Percentiles rank a stretch among this genome's conserved stretches.
Evolutionary conservation across 2,888 invertebrate species (phyloP).

Genomic region (Siphlonurus alternatus): DNA sequence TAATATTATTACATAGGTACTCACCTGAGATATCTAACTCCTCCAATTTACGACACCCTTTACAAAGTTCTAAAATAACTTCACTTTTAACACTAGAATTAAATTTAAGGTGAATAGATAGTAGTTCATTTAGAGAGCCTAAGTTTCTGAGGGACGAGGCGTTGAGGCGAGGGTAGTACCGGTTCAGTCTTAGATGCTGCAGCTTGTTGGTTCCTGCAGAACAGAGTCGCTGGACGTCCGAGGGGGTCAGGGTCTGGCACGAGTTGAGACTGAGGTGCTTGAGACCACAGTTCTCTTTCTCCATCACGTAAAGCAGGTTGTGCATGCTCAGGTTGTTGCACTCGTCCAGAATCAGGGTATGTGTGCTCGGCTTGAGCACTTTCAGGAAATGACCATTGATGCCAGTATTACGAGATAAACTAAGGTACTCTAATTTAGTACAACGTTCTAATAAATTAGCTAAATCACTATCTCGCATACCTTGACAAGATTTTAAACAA

Average conservation of each 20-base stretch:
- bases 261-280: slow-evolving; percentile 17
- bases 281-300: slow-evolving; percentile 16
- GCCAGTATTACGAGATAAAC: slow-evolving; percentile 15
- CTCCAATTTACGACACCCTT: slow-evolving; percentile 28
- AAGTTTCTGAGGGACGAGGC: slow-evolving; percentile 23
- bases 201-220: slow-evolving; percentile 16
- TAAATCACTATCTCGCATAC: slow-evolving; percentile 22
- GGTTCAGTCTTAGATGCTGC: slow-evolving; percentile 18
- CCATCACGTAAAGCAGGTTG: slow-evolving; percentile 15
- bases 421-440: slow-evolving; percentile 19
- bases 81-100: slow-evolving; percentile 34
- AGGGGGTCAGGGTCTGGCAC: slow-evolving; percentile 17
- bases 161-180: slow-evolving; percentile 23
- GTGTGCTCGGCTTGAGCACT: slow-evolving; percentile 19
- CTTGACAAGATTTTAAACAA: slow-evolving; percentile 31
- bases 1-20: too few species aligned
- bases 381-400: slow-evolving; percentile 21
- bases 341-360: slow-evolving; percentile 19
- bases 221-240: slow-evolving; percentile 18
- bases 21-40: slow-evolving; percentile 2
- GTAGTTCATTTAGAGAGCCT: slow-evolving; percentile 28
- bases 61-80: slow-evolving; percentile 32
- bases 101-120: slow-evolving; percentile 28
- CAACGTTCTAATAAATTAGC: slow-evolving; percentile 20
- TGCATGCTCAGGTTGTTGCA: slow-evolving; percentile 18